Conservation (phyloP, 2,888 invertebrate genomes). For the Girardia tigrina region DNA sequence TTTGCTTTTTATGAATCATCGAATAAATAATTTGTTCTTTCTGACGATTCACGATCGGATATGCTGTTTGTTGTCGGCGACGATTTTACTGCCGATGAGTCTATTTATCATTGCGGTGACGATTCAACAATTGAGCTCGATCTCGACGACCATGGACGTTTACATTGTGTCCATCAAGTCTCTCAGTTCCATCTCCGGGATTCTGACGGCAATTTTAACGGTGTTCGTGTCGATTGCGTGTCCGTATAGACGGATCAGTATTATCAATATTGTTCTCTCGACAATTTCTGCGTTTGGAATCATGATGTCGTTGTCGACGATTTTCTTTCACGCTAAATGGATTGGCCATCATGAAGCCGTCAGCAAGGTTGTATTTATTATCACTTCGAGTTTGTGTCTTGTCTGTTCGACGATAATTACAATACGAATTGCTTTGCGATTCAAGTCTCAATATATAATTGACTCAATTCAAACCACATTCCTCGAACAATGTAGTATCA, state of each 20-base stretch:
- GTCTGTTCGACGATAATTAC: constrained; percentile 9
- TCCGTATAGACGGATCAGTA: constrained; percentile 23
- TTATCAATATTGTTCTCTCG: constrained; percentile 21
- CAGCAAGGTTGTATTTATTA: constrained; percentile 11
- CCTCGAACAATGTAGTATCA: constrained; percentile 19
- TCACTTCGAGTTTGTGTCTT: constrained; percentile 9
- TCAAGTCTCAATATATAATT: background rate
- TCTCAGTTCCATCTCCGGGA: background rate
- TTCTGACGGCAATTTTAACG: constrained; percentile 27
- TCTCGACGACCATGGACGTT: background rate
- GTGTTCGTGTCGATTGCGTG: constrained; percentile 21
- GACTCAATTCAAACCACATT: background rate
- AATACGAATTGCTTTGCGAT: constrained; percentile 17
- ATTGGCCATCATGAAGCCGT: constrained; percentile 29
- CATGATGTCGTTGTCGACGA: constrained; percentile 25
- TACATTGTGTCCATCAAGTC: constrained; percentile 25
- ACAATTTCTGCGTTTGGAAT: constrained; percentile 26
- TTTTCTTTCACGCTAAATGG: constrained; percentile 28
- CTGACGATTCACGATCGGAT: constrained; percentile 27
- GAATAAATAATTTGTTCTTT: background rate
- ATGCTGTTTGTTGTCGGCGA: constrained; percentile 18
- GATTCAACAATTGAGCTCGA: constrained; percentile 5
- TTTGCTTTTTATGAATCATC: background rate
- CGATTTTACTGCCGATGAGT: constrained; percentile 11
- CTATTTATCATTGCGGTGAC: constrained; percentile 25